Base-by-base conservation (phyloP, 1,140 invertebrate genomes). In the Brachionus koreanus region DNA sequence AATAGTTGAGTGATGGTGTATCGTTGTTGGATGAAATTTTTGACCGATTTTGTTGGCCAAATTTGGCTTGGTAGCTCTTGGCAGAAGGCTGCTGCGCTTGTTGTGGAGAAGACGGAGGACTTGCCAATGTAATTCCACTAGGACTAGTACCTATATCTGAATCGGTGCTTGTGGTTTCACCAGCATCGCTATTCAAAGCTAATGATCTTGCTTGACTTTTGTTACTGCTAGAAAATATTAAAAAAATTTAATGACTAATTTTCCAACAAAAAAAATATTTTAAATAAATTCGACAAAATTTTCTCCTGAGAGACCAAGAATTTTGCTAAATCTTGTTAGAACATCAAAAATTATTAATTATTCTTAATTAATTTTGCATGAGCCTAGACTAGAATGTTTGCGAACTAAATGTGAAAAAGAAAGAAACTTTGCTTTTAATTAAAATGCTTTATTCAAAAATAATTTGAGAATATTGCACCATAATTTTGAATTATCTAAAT, bases 71-170 rank as follows among this genome's bases (percentile, higher is more conserved):
- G 10, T 74, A 43, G 7, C 25, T 74, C 13, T 74, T 72, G 67
- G 49, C 5, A 19, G 49, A 4, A 0, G 49, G 19, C 46, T 74
- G 69, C 29, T 74, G 69, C 10, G 69, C 39, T 19, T 79, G 76
- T 43, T 79, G 76, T 13, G 76, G 76, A 23, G 76, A 79, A 13
- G 52, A 65, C 5, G 76, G 76, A 7, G 76, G 76, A 74, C 69
- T 74, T 43, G 69, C 69, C 43, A 74, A 12, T 46, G 69, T 74
- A 4, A 35, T 74, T 35, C 69, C 69, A 74, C 69, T 74, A 23
- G 69, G 69, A 43, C 76, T 79, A 79, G 76, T 79, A 25, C 76
- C 76, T 57, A 79, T 79, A 37, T 79, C 76, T n/a, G 76, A 79
- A 65, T 79, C 76, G 12, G 76, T 79, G 25, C 76, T 79, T 61